These are phyloP conservation scores for Halictus rubicundus DNA, from an alignment of 1,140 invertebrate species.

Conservation along the genomic window DNA sequence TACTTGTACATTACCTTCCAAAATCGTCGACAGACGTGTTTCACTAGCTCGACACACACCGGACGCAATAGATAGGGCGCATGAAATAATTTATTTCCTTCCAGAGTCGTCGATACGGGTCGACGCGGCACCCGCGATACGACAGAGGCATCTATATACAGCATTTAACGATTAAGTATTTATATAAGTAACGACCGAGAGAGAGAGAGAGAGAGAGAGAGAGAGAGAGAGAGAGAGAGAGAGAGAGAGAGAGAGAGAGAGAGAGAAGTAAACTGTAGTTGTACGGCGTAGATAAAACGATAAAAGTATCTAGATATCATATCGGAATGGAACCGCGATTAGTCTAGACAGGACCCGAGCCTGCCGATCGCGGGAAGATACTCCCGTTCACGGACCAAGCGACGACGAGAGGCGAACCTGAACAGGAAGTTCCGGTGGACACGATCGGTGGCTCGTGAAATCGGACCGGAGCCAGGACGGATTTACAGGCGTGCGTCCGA, in stretches of 20 bases:
- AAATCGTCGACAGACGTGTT: not conserved
- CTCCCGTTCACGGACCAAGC: constrained; percentile 58
- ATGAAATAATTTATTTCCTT: constrained; percentile 24
- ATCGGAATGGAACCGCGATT: constrained; percentile 1
- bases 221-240: too few relatives aligned
- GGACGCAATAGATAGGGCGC: constrained; percentile 5
- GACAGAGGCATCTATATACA: constrained; percentile 31
- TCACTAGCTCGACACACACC: not conserved
- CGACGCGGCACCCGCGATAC: not conserved
- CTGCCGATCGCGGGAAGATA: constrained; percentile 32
- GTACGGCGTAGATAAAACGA: constrained; percentile 1
- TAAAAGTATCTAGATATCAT: not conserved
- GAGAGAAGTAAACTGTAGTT: constrained; percentile 26
- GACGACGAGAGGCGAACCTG: constrained; percentile 36
- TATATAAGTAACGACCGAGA: constrained; percentile 15
- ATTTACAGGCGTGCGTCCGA: too few relatives aligned
- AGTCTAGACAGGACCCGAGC: not conserved
- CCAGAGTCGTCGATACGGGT: not conserved
- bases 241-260: too few relatives aligned
- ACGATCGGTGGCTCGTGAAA: too few relatives aligned
- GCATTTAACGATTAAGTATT: constrained; percentile 31
- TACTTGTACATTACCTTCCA: constrained; percentile 10
- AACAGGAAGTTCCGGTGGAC: not conserved
- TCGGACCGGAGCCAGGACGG: too few relatives aligned
- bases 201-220: too few relatives aligned